Evolutionary conservation across 2,888 invertebrate genomes (phyloP), one percentile per base, ranked within the genome.

Genomic region (Campopleginae sp.): DNA sequence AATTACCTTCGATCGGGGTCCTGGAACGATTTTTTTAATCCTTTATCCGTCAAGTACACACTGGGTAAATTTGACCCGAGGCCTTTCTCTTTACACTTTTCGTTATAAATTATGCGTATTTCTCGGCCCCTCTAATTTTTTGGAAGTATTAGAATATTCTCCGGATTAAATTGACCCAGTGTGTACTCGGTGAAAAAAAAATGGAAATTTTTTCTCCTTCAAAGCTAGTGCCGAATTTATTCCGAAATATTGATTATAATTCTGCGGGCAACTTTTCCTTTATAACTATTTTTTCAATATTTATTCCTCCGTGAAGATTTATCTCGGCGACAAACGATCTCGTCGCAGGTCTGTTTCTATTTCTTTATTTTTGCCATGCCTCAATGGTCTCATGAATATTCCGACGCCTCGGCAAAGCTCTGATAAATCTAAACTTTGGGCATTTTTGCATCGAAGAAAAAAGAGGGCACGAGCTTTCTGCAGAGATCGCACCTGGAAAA

Each of bases 371-470:
- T 38, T n/a, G 66, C 38, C 46, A 51, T n/a, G 54, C 66, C 8
- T 33, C 23, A 66, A 77, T 23, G 23, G 48, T 42, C 63, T 65
- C 63, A 80, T 83, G 71, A 80, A 77, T 74, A 77, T 76, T 84
- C 79, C 74, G 44, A 33, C 42, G 48, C 48, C 42, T 65, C 31
- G 66, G 82, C 42, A 54, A 19, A 65, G 68, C 51, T n/a, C 42
- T 46, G 81, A 75, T 75, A 81, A 81, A 85, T 85, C n/a, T 51
- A 66, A 80, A 82, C 82, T 82, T 85, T 85, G 66, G 51, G 76
- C 31, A 31, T 74, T 82, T 81, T 72, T 14, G 58, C 76, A 46
- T 66, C 66, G 51, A 27, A 8, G 27, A 58, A 27, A 27, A 68
- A 42, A 68, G 54, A 44, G n/a, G 66, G n/a, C n/a, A 23, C 38